Conservation (phyloP, 2,113 vertebrate species). For the Trichomycterus rosablanca region DNA sequence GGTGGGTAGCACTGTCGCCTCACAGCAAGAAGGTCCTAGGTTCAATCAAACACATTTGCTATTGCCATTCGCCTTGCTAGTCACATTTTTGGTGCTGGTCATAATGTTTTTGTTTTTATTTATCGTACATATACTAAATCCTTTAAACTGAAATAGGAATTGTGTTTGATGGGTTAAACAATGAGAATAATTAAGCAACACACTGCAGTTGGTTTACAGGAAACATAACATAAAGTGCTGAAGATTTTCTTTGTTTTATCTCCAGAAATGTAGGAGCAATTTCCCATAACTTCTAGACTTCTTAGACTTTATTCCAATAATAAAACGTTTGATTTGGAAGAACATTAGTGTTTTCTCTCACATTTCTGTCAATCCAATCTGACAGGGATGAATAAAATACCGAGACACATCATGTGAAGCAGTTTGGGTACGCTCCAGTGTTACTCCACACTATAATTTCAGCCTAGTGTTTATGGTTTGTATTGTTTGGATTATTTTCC, state of each 20-base stretch:
- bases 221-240: background rate
- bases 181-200: background rate
- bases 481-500: no score
- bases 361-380: conserved; percentile 9
- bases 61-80: no score
- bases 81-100: no score
- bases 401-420: conserved; percentile 4
- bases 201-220: background rate
- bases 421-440: background rate
- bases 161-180: no score
- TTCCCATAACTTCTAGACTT: conserved; percentile 22
- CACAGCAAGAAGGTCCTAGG: no score
- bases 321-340: conserved; percentile 37
- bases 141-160: no score
- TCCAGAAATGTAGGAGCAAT: conserved; percentile 9
- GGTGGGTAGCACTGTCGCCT: no score
- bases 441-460: background rate
- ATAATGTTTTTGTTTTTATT: no score
- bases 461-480: no score
- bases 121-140: no score
- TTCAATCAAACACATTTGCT: no score
- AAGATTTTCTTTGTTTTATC: background rate
- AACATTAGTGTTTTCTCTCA: conserved; percentile 23
- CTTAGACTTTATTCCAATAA: conserved; percentile 17
- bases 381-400: conserved; percentile 3